A percentile compares a stretch with the other conserved stretches of the same genome.
These are phyloP conservation scores for Pterois miles DNA, from an alignment of 2,797 vertebrate genomes.

Conservation along the genomic window DNA sequence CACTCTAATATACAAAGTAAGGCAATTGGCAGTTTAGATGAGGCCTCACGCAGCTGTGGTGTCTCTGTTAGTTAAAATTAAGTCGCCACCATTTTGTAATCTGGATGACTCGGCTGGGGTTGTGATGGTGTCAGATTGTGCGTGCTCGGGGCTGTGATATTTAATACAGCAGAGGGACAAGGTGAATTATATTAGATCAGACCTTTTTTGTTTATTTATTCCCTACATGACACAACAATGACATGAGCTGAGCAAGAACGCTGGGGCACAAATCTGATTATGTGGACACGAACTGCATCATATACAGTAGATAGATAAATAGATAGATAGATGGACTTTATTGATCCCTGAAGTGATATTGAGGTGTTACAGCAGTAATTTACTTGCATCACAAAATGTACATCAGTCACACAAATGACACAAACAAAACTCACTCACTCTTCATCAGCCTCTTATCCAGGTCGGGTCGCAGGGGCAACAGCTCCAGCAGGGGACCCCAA, in stretches of 20 bases:
- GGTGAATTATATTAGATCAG: neutral
- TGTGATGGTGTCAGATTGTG: constrained; percentile 14
- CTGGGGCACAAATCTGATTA: neutral
- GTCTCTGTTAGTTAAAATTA: constrained; percentile 24
- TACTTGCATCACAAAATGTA: too few species aligned
- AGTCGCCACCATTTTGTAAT: constrained; percentile 14
- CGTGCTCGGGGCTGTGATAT: neutral
- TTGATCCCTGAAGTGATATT: too few species aligned
- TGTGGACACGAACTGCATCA: neutral
- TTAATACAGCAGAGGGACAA: neutral
- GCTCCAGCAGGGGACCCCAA: too few species aligned
- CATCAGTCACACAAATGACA: too few species aligned
- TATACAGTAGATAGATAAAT: too few species aligned
- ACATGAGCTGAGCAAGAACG: neutral
- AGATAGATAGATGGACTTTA: too few species aligned
- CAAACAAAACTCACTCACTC: too few species aligned
- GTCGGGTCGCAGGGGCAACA: too few species aligned
- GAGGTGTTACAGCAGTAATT: too few species aligned
- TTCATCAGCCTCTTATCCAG: too few species aligned
- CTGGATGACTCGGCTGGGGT: neutral
- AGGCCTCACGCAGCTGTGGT: neutral
- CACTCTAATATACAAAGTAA: neutral
- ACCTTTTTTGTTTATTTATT: neutral
- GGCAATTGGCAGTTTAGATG: constrained; percentile 38
- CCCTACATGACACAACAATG: neutral